Percentiles rank a stretch among this genome's conserved stretches.
Evolutionary conservation across 2,888 invertebrate genomes (phyloP).

Genomic region (Xanthia togata): DNA sequence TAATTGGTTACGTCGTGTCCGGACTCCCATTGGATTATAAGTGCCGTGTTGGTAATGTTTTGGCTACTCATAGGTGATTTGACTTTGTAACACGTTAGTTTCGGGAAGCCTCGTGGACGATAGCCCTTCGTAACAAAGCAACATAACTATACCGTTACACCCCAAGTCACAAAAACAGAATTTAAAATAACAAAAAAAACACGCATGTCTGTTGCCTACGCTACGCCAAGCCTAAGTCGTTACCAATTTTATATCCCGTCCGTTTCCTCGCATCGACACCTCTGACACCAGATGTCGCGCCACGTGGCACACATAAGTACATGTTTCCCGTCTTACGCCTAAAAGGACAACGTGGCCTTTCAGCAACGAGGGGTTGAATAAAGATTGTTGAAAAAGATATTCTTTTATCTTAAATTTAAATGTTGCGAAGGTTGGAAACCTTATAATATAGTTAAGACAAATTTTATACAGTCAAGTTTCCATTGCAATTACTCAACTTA

Average conservation of each 20-base stretch:
- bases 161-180: background rate
- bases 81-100: background rate
- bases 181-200: constrained; percentile 30
- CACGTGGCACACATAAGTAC: constrained; percentile 41
- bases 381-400: constrained; percentile 27
- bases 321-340: constrained; percentile 59
- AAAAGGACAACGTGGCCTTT: constrained; percentile 56
- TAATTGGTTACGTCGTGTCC: background rate
- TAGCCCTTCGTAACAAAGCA: background rate
- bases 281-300: constrained; percentile 71
- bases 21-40: background rate
- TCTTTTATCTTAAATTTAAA: background rate
- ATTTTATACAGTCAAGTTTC: no score
- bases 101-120: background rate
- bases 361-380: constrained; percentile 50
- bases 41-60: background rate
- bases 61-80: background rate
- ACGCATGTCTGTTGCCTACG: constrained; percentile 52
- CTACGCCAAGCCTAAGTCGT: constrained; percentile 67
- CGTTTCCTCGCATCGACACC: constrained; percentile 75
- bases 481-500: background rate
- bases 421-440: background rate
- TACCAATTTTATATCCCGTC: constrained; percentile 76
- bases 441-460: no score
- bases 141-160: background rate